Conservation (phyloP, 2,888 invertebrate species). For the Baccha elongata region DNA sequence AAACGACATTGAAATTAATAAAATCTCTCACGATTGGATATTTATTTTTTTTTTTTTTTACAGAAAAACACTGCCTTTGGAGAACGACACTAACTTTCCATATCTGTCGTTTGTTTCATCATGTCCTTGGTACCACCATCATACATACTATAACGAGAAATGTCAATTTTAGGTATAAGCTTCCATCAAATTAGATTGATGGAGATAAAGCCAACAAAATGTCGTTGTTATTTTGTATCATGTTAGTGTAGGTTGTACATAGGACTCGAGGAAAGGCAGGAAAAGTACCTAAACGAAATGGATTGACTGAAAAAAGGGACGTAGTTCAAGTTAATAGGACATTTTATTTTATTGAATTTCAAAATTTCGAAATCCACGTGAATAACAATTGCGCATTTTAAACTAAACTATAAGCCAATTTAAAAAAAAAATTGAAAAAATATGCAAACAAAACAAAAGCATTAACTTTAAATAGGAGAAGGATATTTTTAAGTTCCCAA, state of each 20-base stretch:
- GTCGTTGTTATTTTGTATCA: slow-evolving; percentile 2
- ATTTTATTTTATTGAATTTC: background rate
- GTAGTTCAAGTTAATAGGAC: background rate
- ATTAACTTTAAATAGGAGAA: too few relatives aligned
- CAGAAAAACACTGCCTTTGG: slow-evolving; percentile 6
- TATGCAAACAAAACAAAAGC: too few relatives aligned
- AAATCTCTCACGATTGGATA: slow-evolving; percentile 54
- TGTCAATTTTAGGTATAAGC: slow-evolving; percentile 60
- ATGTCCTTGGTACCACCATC: slow-evolving; percentile 14
- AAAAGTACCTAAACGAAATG: background rate
- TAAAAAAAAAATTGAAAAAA: too few relatives aligned
- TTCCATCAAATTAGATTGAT: slow-evolving; percentile 63
- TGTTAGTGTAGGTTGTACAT: background rate
- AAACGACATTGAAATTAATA: slow-evolving; percentile 50
- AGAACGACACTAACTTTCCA: slow-evolving; percentile 22
- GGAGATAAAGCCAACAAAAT: slow-evolving; percentile 18
- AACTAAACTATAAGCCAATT: too few relatives aligned
- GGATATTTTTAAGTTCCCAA: too few relatives aligned
- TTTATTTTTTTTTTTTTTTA: too few relatives aligned
- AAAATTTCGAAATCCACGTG: background rate
- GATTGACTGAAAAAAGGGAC: background rate
- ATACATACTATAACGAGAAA: slow-evolving; percentile 46
- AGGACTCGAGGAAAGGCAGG: background rate
- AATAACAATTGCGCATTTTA: too few relatives aligned
- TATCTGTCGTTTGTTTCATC: slow-evolving; percentile 7